These are phyloP conservation scores for Temnothorax unifasciatus DNA, from an alignment of 2,888 invertebrate genomes.

Conservation along the genomic window DNA sequence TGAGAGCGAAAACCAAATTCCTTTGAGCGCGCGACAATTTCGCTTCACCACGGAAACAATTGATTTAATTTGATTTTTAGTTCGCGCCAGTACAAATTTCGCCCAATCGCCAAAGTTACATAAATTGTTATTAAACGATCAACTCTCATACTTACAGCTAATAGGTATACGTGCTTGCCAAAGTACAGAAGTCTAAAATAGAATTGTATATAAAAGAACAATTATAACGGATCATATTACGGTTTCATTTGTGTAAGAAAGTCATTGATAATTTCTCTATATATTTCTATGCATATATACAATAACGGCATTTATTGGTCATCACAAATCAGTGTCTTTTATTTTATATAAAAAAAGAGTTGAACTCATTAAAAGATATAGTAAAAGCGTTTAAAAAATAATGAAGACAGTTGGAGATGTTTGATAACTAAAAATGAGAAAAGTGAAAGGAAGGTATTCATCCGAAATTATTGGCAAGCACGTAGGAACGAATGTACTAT, in stretches of 20 bases:
- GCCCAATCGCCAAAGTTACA: not conserved
- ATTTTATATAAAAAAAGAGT: not conserved
- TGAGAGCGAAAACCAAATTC: constrained; percentile 25
- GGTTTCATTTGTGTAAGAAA: not conserved
- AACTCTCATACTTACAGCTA: not conserved
- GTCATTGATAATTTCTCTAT: not conserved
- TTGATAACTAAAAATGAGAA: constrained; percentile 8
- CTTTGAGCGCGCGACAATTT: constrained; percentile 13
- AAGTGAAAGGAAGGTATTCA: constrained; percentile 26
- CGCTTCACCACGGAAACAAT: constrained; percentile 16
- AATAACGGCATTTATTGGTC: not conserved
- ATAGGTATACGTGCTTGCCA: not conserved
- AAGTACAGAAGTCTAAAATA: not conserved
- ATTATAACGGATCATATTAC: not conserved
- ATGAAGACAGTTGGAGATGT: not conserved
- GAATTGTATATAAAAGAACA: not conserved
- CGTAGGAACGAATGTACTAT: constrained; percentile 61
- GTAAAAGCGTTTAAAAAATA: not conserved
- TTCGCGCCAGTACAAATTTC: constrained; percentile 43
- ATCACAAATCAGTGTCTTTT: not conserved
- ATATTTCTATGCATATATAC: not conserved
- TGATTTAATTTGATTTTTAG: constrained; percentile 54
- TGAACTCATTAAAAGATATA: not conserved
- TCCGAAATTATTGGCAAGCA: constrained; percentile 68
- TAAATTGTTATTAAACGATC: not conserved